Evolutionary conservation across 1,140 invertebrate genomes (phyloP), one percentile per base, ranked within the genome.

Genomic region (Ceratina calcarata): DNA sequence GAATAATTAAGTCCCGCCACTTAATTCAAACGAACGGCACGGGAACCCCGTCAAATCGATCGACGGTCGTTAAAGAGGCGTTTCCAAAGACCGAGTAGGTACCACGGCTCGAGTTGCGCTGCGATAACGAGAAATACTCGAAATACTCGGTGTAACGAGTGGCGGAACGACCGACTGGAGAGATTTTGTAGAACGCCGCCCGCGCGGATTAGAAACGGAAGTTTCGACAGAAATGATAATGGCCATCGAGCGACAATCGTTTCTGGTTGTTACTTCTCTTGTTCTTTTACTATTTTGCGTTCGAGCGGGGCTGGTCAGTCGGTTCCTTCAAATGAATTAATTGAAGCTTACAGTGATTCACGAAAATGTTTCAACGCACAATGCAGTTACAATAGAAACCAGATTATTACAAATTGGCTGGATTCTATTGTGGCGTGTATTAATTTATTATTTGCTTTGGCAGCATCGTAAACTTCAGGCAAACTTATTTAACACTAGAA

Each of bases 1-100:
- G 76, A 81, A 84, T 84, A 84, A 85, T 85, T 77, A 81, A 85
- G 78, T 77, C 45, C 72, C 51, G 81, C 61, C 77, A 80, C 78
- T 80, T 83, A 83, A 80, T 85, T 83, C 61, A 66, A 60, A 20
- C 49, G 13, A 58, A 72, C 57, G n/a, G 71, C 20, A 10, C 20
- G 27, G 27, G 27, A 57, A 10, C 37, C 45, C 49, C 45, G 27
- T 18, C 57, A 16, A 70, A 80, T 70, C 61, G 57, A 72, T 83
- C 81, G 69, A 13, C 37, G 24, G 13, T 32, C 55, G 57, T 32
- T 79, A 24, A 24, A 16, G 16, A 32, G 61, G 24, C 65, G 73
- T 67, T 84, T 68, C 83, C 80, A 60, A 45, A 62, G 16, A 58
- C 51, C 65, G 65, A 37, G 27, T 55, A 61, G 3, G 60, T 3